Percentiles rank a stretch among this genome's conserved stretches.
These are phyloP conservation scores for Notamacropus eugenii DNA, from an alignment of 2,797 vertebrate species.

Conservation along the genomic window DNA sequence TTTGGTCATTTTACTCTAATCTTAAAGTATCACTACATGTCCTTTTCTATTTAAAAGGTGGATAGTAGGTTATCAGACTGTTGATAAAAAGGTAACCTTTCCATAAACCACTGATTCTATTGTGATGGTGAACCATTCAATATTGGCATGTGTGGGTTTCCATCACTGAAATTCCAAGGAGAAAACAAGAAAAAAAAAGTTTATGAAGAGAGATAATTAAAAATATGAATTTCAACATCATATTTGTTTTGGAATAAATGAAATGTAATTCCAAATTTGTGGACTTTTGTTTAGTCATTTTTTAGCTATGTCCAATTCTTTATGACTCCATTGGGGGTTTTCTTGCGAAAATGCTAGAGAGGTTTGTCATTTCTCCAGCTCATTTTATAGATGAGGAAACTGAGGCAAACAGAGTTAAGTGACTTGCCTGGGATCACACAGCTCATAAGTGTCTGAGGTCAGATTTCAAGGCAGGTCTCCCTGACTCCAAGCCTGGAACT, in stretches of 20 bases:
- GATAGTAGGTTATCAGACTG: not conserved
- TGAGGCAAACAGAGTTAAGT: not conserved
- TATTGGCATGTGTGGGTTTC: slow-evolving; percentile 20
- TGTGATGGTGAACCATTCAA: slow-evolving; percentile 19
- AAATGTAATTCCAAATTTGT: slow-evolving; percentile 49
- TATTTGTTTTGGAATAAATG: slow-evolving; percentile 69
- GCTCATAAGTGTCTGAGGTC: not conserved
- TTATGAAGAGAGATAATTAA: slow-evolving; percentile 57
- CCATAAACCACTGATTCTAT: not conserved
- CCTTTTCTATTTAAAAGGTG: not conserved
- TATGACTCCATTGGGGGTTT: not conserved
- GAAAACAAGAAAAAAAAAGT: slow-evolving; percentile 22
- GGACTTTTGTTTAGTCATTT: slow-evolving; percentile 59
- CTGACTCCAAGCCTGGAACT: not conserved
- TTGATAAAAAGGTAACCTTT: not conserved
- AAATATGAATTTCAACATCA: slow-evolving; percentile 55
- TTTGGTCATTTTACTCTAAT: not conserved
- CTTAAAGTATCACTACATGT: not conserved
- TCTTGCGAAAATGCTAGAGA: not conserved
- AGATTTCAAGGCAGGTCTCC: not conserved
- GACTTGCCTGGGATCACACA: not conserved
- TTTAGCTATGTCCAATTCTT: not conserved
- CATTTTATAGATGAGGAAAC: not conserved
- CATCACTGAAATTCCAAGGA: slow-evolving; percentile 46
- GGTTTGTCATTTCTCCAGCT: not conserved